A percentile compares a stretch with the other conserved stretches of the same genome.
Evolutionary conservation across 2,888 invertebrate genomes (phyloP).

Genomic region (Agrotis ipsilon): DNA sequence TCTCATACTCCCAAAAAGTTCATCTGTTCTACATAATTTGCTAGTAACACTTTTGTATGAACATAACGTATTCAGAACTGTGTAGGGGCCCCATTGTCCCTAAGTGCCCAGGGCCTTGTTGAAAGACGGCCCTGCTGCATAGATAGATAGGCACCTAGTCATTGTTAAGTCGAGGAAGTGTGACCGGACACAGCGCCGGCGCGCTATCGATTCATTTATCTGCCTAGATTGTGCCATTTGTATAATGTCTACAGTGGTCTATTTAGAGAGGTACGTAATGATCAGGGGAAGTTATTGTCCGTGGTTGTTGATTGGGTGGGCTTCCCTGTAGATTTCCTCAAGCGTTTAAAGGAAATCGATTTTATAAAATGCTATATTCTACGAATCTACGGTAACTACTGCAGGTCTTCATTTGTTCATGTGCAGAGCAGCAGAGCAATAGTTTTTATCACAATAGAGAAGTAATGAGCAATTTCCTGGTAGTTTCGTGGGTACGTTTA

Average conservation of each 20-base stretch:
- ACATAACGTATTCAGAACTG: too few relatives aligned
- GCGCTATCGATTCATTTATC: conserved; percentile 75
- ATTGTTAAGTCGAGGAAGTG: conserved; percentile 55
- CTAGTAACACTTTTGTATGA: too few relatives aligned
- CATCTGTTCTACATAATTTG: too few relatives aligned
- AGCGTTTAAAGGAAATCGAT: conserved; percentile 10
- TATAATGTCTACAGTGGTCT: conserved; percentile 41
- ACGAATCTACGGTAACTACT: neutral
- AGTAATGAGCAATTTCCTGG: too few relatives aligned
- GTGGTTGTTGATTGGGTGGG: conserved; percentile 29
- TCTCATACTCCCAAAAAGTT: too few relatives aligned
- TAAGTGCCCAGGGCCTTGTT: too few relatives aligned
- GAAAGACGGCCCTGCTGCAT: neutral
- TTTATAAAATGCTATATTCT: neutral
- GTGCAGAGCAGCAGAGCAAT: too few relatives aligned
- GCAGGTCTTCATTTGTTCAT: too few relatives aligned
- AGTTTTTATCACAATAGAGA: too few relatives aligned
- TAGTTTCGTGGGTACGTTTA: too few relatives aligned
- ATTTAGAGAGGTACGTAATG: conserved; percentile 29
- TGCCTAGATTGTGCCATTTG: conserved; percentile 60
- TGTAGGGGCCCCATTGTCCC: too few relatives aligned
- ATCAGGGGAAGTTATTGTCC: conserved; percentile 36
- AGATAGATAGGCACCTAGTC: conserved; percentile 22
- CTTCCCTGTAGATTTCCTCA: conserved; percentile 32
- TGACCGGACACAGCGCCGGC: conserved; percentile 68